Evolutionary conservation across 2,797 vertebrate species (phyloP), one percentile per base, ranked within the genome.

Genomic region (Fringilla coelebs): DNA sequence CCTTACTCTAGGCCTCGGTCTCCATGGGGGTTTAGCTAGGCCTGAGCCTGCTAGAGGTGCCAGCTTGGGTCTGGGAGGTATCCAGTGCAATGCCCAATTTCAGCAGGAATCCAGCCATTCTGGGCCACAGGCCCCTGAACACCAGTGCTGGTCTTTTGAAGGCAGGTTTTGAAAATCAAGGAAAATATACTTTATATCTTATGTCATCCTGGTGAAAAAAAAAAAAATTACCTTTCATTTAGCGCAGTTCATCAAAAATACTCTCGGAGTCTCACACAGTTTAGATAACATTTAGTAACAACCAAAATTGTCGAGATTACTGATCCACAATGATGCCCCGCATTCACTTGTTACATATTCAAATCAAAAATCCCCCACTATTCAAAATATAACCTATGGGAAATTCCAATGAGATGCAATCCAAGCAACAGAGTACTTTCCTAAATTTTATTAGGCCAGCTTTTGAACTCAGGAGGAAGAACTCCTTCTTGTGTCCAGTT

Each of bases 381-480:
- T 77, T 48, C 38, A 78, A 81, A 89, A 80, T 41, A 43, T 0
- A 6, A 31, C 48, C 55, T 34, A 62, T 31, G 34, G 61, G 90
- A 94, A 86, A 90, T 70, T 76, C 48, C 48, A 52, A 34, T 32
- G 25, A 93, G 52, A 49, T 82, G 43, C 65, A 71, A 28, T 36
- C 43, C 43, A 62, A 87, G 36, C 25, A 85, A 85, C 32, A n/a
- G 86, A 85, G 48, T 19, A 21, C 17, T 73, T 83, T 78, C 26
- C 58, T 67, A 2, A 10, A 41, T 43, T 48, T 91, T 88, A 73
- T 82, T 82, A 88, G 90, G 34, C 29, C 80, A 83, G 54, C 26
- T 85, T 86, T 17, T 76, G 51, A 92, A 90, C 31, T 52, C 75
- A 70, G 63, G 41, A 94, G 84, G 84, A 90, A 74, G 63, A 81